These are phyloP conservation scores for Hyles euphorbiae DNA, from an alignment of 1,140 invertebrate genomes.

Conservation along the genomic window DNA sequence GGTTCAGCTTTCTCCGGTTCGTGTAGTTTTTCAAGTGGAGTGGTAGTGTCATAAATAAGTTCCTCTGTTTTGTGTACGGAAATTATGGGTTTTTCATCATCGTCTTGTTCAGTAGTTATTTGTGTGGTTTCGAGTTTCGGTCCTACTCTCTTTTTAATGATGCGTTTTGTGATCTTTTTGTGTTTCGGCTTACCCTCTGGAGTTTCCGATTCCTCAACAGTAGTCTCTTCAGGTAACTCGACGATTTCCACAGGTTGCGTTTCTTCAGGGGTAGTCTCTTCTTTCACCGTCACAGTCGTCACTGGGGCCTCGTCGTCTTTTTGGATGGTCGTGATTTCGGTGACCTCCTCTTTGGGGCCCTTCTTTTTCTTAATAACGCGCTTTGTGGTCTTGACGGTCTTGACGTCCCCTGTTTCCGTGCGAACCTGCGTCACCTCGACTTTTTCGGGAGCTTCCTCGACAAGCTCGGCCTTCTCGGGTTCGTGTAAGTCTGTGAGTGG, in stretches of 20 bases:
- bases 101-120: conserved; percentile 22
- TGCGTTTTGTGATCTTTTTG: conserved; percentile 37
- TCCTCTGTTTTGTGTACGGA: conserved; percentile 39
- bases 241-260: conserved; percentile 8
- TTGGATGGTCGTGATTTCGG: conserved; percentile 25
- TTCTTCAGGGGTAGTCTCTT: conserved; percentile 12
- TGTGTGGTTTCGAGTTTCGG: conserved; percentile 35
- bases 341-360: conserved; percentile 30
- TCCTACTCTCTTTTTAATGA: conserved; percentile 35
- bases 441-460: conserved; percentile 13
- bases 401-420: conserved; percentile 19
- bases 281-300: conserved; percentile 11
- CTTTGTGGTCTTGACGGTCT: conserved; percentile 7
- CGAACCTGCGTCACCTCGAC: conserved; percentile 23
- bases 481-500: conserved; percentile 6
- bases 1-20: conserved; percentile 2
- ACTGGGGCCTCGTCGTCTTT: conserved; percentile 36
- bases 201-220: conserved; percentile 15
- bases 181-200: conserved; percentile 31
- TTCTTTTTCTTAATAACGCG: conserved; percentile 22
- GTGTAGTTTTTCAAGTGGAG: background rate
- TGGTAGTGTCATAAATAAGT: conserved; percentile 20
- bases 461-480: conserved; percentile 24
- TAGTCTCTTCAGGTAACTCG: conserved; percentile 27
- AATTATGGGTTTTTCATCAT: conserved; percentile 28